These are phyloP conservation scores for Laticauda laticaudata DNA, from an alignment of 2,113 vertebrate genomes.

Conservation along the genomic window DNA sequence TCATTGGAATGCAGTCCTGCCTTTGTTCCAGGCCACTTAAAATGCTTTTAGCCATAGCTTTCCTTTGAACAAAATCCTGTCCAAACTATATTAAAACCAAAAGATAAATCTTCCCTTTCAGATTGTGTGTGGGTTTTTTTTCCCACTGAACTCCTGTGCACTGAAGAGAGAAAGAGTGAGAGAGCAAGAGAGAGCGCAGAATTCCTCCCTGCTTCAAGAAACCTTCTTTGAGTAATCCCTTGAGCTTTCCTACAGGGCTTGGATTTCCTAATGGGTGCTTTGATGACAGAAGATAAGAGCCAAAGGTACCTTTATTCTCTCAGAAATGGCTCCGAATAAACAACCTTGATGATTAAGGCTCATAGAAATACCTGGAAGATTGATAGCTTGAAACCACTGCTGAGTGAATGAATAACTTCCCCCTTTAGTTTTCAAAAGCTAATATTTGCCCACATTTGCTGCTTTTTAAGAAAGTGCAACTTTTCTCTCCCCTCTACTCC, in stretches of 20 bases:
- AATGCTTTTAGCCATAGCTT: slow-evolving; percentile 66
- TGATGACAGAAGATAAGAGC: slow-evolving; percentile 83
- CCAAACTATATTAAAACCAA: slow-evolving; percentile 66
- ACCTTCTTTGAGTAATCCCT: slow-evolving; percentile 77
- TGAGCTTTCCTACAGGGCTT: slow-evolving; percentile 75
- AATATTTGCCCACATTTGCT: slow-evolving; percentile 78
- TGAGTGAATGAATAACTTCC: slow-evolving; percentile 80
- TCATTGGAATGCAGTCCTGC: slow-evolving; percentile 45
- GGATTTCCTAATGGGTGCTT: slow-evolving; percentile 79
- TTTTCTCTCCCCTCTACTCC: slow-evolving; percentile 43
- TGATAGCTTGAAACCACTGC: slow-evolving; percentile 75
- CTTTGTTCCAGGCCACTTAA: slow-evolving; percentile 65
- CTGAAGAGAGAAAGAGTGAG: slow-evolving; percentile 65
- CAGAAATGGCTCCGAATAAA: slow-evolving; percentile 81
- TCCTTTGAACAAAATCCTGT: slow-evolving; percentile 73
- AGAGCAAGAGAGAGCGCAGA: slow-evolving; percentile 53
- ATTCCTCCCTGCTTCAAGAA: slow-evolving; percentile 71
- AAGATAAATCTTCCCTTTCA: slow-evolving; percentile 69
- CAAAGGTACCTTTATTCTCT: slow-evolving; percentile 80
- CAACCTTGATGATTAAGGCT: slow-evolving; percentile 80
- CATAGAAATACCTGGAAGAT: slow-evolving; percentile 79
- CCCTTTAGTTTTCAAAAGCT: slow-evolving; percentile 73
- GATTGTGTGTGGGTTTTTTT: slow-evolving; percentile 46
- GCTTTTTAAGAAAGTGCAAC: slow-evolving; percentile 71
- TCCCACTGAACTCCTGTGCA: slow-evolving; percentile 52